Evolutionary conservation across 2,113 vertebrate species (phyloP), one percentile per base, ranked within the genome.

Genomic region (Thomomys bottae): DNA sequence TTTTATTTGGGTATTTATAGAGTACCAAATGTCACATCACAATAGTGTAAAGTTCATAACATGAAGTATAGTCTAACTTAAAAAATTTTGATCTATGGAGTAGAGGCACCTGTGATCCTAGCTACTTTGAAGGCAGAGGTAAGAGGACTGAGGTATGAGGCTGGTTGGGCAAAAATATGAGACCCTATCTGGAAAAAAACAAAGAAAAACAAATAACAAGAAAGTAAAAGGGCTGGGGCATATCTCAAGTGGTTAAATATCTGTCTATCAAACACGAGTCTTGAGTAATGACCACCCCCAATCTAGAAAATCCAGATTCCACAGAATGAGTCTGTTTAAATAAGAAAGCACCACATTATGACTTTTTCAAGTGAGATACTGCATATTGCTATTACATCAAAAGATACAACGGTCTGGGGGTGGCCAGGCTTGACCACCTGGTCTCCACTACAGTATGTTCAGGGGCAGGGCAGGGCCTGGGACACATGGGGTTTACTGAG

Each of bases 1-100:
- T 70, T 82, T 75, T 83, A 18, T 83, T 87, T 85, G 61, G 68
- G 17, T 80, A 66, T 83, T 77, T 87, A 85, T 15, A 49, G 45
- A 28, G 32, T 49, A 66, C 45, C 49, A 38, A 32, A 9, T 34
- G 40, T 71, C 67, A 42, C 70, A 57, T 79, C 49, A 61, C 49
- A 73, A 10, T 14, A 26, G n/a, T 23, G 7, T 38, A 42, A 1
- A 38, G 67, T 54, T 76, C 68, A 71, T 49, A 68, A 91, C 76
- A 59, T 30, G 66, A 64, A 57, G 54, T 40, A 30, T 14, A 10
- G 40, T 54, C 72, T 84, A 42, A 57, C 76, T 82, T 34, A 84
- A 88, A 78, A 77, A 26, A 73, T 28, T n/a, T n/a, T 68, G 57
- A 76, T 81, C 59, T 61, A 21, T 61, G 59, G 59, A 23, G 20